Evolutionary conservation across 2,113 vertebrate genomes (phyloP).

Genomic region (Thalassarche chlororhynchos): DNA sequence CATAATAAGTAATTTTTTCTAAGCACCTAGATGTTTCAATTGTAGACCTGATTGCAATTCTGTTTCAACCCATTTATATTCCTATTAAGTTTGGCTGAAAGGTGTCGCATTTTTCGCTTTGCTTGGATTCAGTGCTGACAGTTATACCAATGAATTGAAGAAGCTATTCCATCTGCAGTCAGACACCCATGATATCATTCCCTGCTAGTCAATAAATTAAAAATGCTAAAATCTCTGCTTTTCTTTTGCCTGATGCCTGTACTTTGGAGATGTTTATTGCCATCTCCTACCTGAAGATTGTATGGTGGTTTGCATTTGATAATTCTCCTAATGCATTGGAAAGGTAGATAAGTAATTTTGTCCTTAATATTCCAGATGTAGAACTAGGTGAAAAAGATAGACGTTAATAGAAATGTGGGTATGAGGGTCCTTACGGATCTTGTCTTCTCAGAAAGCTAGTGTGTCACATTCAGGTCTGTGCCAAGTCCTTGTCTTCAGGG

Average conservation of each 20-base stretch:
- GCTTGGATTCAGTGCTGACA: constrained; percentile 13
- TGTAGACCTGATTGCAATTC: background rate
- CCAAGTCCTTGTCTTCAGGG: background rate
- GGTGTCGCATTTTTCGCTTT: constrained; percentile 13
- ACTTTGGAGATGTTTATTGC: background rate
- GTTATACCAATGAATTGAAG: background rate
- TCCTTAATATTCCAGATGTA: background rate
- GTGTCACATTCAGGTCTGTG: background rate
- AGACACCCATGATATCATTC: background rate
- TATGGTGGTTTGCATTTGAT: background rate
- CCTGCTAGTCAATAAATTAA: background rate
- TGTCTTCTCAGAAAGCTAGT: background rate
- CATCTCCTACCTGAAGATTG: background rate
- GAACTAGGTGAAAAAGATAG: background rate
- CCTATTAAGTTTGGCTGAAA: constrained; percentile 42
- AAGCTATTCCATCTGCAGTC: background rate
- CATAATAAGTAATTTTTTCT: constrained; percentile 32
- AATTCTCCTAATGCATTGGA: background rate
- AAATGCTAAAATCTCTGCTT: background rate
- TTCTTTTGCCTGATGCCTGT: background rate
- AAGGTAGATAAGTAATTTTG: background rate
- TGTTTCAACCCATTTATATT: constrained; percentile 32
- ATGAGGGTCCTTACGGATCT: background rate
- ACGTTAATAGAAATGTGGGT: background rate
- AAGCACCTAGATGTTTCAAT: background rate